Evolutionary conservation across 2,888 invertebrate genomes (phyloP).

Genomic region (Chymomyza amoena): DNA sequence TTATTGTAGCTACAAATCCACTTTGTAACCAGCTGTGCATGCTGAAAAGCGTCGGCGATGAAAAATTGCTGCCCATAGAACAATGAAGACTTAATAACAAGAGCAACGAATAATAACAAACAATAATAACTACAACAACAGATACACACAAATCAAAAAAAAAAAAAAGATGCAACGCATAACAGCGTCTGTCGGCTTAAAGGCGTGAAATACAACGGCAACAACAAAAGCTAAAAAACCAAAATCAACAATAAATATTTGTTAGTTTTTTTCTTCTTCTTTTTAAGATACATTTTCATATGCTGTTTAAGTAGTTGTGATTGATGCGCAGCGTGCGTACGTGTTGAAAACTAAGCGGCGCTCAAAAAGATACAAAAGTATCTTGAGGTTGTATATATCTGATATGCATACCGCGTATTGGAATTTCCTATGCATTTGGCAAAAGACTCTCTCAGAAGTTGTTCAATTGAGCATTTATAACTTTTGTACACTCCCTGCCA

Average conservation of each 20-base stretch:
- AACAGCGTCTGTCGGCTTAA: constrained; percentile 66
- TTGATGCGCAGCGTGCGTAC: constrained; percentile 57
- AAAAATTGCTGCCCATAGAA: constrained; percentile 47
- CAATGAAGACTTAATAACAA: constrained; percentile 52
- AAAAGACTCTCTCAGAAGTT: not conserved
- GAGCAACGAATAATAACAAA: constrained; percentile 51
- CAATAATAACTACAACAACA: constrained; percentile 25
- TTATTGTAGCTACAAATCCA: not conserved
- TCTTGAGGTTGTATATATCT: too few species aligned
- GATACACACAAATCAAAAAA: constrained; percentile 24
- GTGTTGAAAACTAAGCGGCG: constrained; percentile 60
- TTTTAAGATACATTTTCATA: constrained; percentile 56
- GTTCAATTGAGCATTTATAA: not conserved
- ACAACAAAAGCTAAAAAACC: constrained; percentile 1
- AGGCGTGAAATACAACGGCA: constrained; percentile 62
- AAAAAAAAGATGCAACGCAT: constrained; percentile 44
- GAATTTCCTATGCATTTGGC: not conserved
- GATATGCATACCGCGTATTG: not conserved
- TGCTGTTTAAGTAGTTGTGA: constrained; percentile 64
- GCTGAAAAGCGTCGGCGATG: constrained; percentile 43
- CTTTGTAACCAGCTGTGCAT: constrained; percentile 28
- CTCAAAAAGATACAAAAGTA: constrained; percentile 50
- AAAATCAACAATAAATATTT: constrained; percentile 65
- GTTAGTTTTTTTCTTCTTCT: constrained; percentile 36
- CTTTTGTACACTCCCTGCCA: not conserved